A percentile compares a stretch with the other conserved stretches of the same genome.
Evolutionary conservation across 2,113 vertebrate species (phyloP).

Genomic region (Cyanocitta stelleri): DNA sequence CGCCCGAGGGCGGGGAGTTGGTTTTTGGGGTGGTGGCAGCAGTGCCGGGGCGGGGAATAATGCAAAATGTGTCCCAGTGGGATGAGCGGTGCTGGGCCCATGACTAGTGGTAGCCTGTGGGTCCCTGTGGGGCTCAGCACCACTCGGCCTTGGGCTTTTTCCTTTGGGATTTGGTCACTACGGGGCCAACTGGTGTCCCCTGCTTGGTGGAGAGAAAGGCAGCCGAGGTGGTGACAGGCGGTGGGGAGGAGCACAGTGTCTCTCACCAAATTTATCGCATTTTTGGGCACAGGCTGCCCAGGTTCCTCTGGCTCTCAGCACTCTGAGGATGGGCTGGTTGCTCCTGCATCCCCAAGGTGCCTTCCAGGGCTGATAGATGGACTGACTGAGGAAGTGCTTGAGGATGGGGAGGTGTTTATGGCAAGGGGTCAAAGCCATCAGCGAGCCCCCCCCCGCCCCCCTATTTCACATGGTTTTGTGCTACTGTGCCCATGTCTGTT

Average conservation of each 20-base stretch:
- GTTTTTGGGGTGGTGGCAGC: not conserved
- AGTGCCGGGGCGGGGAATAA: not conserved
- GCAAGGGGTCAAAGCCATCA: not conserved
- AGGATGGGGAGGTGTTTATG: not conserved
- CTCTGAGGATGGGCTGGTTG: slow-evolving; percentile 58
- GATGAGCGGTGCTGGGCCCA: accelerated
- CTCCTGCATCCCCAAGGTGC: slow-evolving; percentile 42
- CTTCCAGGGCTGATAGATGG: not conserved
- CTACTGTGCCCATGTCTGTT: slow-evolving; percentile 49
- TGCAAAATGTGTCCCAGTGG: not conserved
- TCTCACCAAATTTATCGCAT: accelerated
- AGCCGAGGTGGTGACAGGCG: accelerated
- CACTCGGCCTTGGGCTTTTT: not conserved
- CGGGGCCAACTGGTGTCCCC: not conserved
- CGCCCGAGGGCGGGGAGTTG: accelerated
- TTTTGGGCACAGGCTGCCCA: slow-evolving; percentile 61
- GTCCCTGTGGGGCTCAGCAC: not conserved
- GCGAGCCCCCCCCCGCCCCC: accelerated
- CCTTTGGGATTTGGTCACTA: not conserved
- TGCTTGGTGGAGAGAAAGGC: not conserved
- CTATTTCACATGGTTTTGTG: accelerated
- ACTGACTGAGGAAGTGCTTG: slow-evolving; percentile 52
- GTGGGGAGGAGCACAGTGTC: not conserved
- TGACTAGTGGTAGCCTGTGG: not conserved
- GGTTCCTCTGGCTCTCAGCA: slow-evolving; percentile 63